Evolutionary conservation across 2,113 vertebrate genomes (phyloP), one percentile per base, ranked within the genome.

Genomic region (Motacilla alba): DNA sequence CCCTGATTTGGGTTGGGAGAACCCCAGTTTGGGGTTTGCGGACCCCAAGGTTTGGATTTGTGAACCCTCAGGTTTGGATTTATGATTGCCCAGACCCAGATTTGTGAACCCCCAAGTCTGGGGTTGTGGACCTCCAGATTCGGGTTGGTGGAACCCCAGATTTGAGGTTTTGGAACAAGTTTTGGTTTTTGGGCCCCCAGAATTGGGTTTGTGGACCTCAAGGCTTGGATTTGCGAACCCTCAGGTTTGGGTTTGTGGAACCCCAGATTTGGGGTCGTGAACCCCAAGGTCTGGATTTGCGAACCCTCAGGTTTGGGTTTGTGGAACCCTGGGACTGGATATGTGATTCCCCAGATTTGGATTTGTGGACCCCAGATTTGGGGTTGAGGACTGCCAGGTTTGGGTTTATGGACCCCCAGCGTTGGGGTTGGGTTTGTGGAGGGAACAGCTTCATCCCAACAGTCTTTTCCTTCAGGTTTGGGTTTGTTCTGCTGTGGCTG

Each of bases 21-120:
- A 4, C 14, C 6, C 20, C 13, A 1, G 4, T 39, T 28, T 41
- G 53, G 28, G n/a, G n/a, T 1, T n/a, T 6, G 9, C 22, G 13
- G 24, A 16, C 4, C 26, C 55, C 55, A 21, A 33, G 55, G 6
- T 58, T 58, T 15, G 33, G 56, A 9, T 33, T 33, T 23, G 10
- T 12, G 17, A 5, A 43, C 3, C 13, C 8, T 11, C 26, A 24
- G 15, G 8, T 50, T 27, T 43, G 66, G 55, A 11, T 20, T 47
- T 41, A 12, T 24, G 28, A 9, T 22, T 23, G 13, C 18, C 27
- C 9, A 30, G 60, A 43, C 20, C 31, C 22, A 13, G 31, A 33
- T 33, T 56, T n/a, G 31, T n/a, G 20, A 8, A 20, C 15, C 11
- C 24, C 16, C 30, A 18, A 2, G 9, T 30, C 24, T 39, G 44